phyloP scores from a whole-genome alignment of 92 coral and sea anemone species.

The Desmophyllum pertusum region DNA sequence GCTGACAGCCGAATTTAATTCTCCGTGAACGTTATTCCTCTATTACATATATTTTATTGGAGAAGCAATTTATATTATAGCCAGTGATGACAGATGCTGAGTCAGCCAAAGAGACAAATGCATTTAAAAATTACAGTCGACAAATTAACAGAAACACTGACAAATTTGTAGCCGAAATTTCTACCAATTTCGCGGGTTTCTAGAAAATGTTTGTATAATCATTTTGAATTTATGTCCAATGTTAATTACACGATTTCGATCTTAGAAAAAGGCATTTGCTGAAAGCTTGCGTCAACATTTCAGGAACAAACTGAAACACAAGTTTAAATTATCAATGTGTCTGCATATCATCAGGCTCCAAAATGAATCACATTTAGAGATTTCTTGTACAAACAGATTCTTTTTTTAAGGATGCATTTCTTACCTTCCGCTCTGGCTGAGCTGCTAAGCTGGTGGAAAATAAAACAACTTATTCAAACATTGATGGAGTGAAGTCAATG shows the following conservation, averaged over 20 bases:
- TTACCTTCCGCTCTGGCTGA: background rate
- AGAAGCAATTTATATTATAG: background rate
- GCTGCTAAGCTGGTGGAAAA: background rate
- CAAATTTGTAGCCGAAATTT: background rate
- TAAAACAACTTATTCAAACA: background rate
- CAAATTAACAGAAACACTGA: background rate
- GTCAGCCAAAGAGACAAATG: background rate
- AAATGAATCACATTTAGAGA: background rate
- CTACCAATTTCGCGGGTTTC: background rate
- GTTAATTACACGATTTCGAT: background rate
- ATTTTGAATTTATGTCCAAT: background rate
- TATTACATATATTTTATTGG: no score
- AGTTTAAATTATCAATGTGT: background rate
- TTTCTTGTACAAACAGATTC: slow-evolving; percentile 1
- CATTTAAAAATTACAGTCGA: background rate
- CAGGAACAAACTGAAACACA: slow-evolving; percentile 6
- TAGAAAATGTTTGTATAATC: background rate
- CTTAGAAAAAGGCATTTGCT: background rate
- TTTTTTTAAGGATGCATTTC: background rate
- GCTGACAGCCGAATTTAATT: no score
- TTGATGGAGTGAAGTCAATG: background rate
- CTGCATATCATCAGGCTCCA: background rate
- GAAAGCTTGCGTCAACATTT: slow-evolving; percentile 15
- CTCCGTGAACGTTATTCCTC: no score
- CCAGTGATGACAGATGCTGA: background rate